Evolutionary conservation across 2,888 invertebrate genomes (phyloP), one percentile per base, ranked within the genome.

Genomic region (Pammene fasciana): DNA sequence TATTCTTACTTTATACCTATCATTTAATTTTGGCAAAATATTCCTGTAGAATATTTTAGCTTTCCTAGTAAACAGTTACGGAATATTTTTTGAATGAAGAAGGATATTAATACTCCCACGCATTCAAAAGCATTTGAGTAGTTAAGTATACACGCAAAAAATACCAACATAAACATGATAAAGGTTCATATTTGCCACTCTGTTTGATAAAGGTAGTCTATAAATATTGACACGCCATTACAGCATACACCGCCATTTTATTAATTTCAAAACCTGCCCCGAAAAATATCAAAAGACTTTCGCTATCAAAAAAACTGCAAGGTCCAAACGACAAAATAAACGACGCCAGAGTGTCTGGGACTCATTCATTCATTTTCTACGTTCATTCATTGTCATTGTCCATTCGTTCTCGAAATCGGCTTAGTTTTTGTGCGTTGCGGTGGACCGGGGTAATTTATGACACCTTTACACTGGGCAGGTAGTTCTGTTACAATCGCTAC

Each of bases 291-390:
- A 72, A 72, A 71, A 62, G 68, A 68, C 68, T 71, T 70, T 72
- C 68, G 65, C 59, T 72, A 34, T 62, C 54, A 64, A 46, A 55
- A 70, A 67, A 46, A 65, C 13, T 78, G 76, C 76, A 70, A 73
- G 68, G 71, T 73, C 74, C 74, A 78, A 84, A 86, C 79, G 71
- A 76, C 79, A 72, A 78, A 78, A 80, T 83, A 79, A 82, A 78
- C 79, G 86, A 78, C 82, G 85, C 84, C 84, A 76, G 75, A 70
- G 74, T 76, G 84, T 84, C 86, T 85, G 77, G 70, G 71, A 76
- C 73, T 55, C 65, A 54, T 46, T 68, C 72, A 73, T 74, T 73
- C 77, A 75, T 77, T 75, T 72, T 74, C 70, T 73, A 73, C 79
- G 75, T 81, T 81, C 81, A 83, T 82, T 79, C 78, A 78, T 74